Base-by-base conservation (phyloP, 2,113 vertebrate genomes). In the Varanus komodoensis region DNA sequence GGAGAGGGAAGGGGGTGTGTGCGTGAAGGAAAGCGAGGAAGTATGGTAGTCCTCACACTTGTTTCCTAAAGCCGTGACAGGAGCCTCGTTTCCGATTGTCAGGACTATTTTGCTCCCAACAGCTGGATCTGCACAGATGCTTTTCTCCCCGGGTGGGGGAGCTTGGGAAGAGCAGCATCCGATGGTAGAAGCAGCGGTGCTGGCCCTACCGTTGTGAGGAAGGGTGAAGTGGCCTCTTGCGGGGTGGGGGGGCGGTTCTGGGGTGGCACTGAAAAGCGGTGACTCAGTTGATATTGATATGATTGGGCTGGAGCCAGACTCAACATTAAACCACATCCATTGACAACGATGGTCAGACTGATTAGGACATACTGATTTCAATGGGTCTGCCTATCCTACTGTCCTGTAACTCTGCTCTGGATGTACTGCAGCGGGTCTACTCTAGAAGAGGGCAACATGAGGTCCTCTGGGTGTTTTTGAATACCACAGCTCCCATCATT, bases 1-100 rank as follows among this genome's bases (percentile, higher is more conserved):
- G 0, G 3, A 44, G 38, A 67, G 23, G 74, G 81, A 78, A 71
- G 0, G 0, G 27, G 50, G 84, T 8, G 7, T 12, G 8, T 4
- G 77, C 7, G 34, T 23, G 3, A 48, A 19, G 29, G 5, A 34
- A 8, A 86, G 15, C 11, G n/a, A 82, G 68, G 87, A 82, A 57
- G 19, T 44, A 44, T 44, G 38, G 38, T 21, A 14, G 69, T 15
- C 27, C 4, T 32, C 64, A 38, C 9, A 38, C 68, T 17, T 29
- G 29, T 29, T 67, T 11, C 44, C 8, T 32, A 48, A 80, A 50
- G 50, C 27, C 44, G 69, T 15, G 48, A 78, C 87, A 34, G 27
- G n/a, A 3, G 61, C 14, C 34, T 1, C n/a, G 17, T 17, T 87
- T 75, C 4, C 1, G 12, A 21, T 19, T 4, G 27, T 79, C 6